These are phyloP conservation scores for Ophiodon elongatus DNA, from an alignment of 2,113 vertebrate species.

Conservation along the genomic window DNA sequence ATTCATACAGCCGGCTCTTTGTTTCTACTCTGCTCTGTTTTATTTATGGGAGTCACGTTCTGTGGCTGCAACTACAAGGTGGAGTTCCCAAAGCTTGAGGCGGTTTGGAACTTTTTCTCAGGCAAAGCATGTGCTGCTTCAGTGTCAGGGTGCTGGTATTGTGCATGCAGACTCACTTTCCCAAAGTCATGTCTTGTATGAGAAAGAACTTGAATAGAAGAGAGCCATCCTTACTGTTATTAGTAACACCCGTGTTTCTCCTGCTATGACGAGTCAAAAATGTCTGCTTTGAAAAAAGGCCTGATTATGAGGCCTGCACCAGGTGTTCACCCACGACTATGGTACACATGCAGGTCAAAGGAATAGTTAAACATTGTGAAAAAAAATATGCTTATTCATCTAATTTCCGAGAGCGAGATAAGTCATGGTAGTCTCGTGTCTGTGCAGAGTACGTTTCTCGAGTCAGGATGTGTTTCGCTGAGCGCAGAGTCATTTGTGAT, in stretches of 20 bases:
- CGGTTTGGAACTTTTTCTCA: slow-evolving; percentile 41
- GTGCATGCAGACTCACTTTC: background rate
- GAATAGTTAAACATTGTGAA: background rate
- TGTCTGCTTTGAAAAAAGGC: background rate
- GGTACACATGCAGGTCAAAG: background rate
- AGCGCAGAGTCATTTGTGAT: background rate
- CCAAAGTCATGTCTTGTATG: background rate
- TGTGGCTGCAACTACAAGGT: slow-evolving; percentile 46
- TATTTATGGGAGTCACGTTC: slow-evolving; percentile 73
- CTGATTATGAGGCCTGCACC: background rate
- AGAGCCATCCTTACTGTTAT: background rate
- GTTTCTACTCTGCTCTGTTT: slow-evolving; percentile 63
- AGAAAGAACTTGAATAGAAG: background rate
- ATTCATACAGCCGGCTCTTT: slow-evolving; percentile 75
- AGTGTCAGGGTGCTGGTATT: background rate
- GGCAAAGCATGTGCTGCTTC: slow-evolving; percentile 2
- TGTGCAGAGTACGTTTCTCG: background rate
- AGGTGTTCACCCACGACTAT: background rate
- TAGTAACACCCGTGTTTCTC: background rate
- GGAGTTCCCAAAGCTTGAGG: slow-evolving; percentile 23
- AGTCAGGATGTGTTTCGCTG: background rate
- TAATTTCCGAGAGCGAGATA: background rate
- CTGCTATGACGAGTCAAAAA: background rate
- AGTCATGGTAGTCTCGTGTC: background rate
- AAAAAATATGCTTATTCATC: background rate